Base-by-base conservation (phyloP, 2,888 invertebrate species). In the Limnephilus rhombicus region DNA sequence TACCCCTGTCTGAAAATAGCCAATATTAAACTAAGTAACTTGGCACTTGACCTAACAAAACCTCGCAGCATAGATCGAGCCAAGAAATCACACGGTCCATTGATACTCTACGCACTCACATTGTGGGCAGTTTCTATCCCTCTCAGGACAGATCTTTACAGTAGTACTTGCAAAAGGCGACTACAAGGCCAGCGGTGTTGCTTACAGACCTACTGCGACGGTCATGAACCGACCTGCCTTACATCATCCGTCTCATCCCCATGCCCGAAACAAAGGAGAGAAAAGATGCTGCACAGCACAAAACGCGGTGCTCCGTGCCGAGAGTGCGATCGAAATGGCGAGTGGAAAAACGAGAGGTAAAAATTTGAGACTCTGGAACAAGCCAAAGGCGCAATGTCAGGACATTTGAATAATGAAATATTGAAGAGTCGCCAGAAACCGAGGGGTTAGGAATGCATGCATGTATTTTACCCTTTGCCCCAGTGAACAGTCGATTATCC, bases 161-260 rank as follows among this genome's bases (percentile, higher is more conserved):
- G 89, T 88, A 88, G 68, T 89, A 80, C 81, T 90, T 45, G 90
- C 82, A 81, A 82, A 90, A 90, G 82, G 82, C 90, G 82, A 49
- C 81, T 68, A 90, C 90, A 90, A 90, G 90, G 90, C 90, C 90
- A 82, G 88, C 88, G 31, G 80, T 80, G 88, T 89, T 89, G 90
- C 82, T 41, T 82, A 90, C 81, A 90, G 90, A 90, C 90, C 81
- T 90, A 90, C 45, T 90, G 90, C 90, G 68, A 45, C 37, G 37
- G 37, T 68, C 88, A 80, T 31, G 31, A 90, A 29, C 82, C 90
- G 90, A 90, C 90, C 90, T 90, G 81, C 90, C 82, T 81, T 90
- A 90, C 45, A 82, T 34, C 82, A 82, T 29, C 90, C 82, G 82
- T 90, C 45, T 90, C 90, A 81, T 29, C 90, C 45, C 29, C 49